Conservation (phyloP, 2,888 invertebrate species). For the Matsumyia berberina region DNA sequence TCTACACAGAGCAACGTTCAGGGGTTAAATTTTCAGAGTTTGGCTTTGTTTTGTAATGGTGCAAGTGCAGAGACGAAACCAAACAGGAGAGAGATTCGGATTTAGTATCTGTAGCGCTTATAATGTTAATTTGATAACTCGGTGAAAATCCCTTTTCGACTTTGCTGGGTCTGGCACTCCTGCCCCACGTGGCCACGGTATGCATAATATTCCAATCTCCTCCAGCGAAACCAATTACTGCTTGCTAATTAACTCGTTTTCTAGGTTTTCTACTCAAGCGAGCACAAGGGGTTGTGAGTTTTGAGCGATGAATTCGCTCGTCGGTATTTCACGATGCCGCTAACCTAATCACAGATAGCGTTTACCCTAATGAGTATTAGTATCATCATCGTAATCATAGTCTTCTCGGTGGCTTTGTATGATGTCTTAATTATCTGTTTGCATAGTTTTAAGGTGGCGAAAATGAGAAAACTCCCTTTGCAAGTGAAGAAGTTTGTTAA, state of each 20-base stretch:
- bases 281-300: constrained; percentile 21
- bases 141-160: constrained; percentile 56
- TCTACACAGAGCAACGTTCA: constrained; percentile 32
- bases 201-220: constrained; percentile 68
- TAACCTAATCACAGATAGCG: constrained; percentile 60
- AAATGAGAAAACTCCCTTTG: not conserved
- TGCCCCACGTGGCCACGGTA: constrained; percentile 5
- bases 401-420: constrained; percentile 27
- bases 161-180: constrained; percentile 7
- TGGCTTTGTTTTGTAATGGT: constrained; percentile 15
- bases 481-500: not conserved
- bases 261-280: constrained; percentile 60
- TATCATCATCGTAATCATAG: constrained; percentile 59
- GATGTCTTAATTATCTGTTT: constrained; percentile 65
- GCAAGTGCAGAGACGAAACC: not conserved
- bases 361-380: constrained; percentile 68
- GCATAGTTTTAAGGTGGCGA: constrained; percentile 35
- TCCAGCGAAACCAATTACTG: constrained; percentile 72
- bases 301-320: constrained; percentile 21
- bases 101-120: constrained; percentile 51
- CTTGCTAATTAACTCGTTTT: constrained; percentile 74
- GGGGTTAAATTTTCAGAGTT: constrained; percentile 47
- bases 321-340: constrained; percentile 46
- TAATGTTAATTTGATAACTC: constrained; percentile 75
- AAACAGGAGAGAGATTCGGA: constrained; percentile 23